Percentiles rank a stretch among this genome's conserved stretches.
Evolutionary conservation across 1,140 invertebrate species (phyloP).

Genomic region (Dendrolimus kikuchii): DNA sequence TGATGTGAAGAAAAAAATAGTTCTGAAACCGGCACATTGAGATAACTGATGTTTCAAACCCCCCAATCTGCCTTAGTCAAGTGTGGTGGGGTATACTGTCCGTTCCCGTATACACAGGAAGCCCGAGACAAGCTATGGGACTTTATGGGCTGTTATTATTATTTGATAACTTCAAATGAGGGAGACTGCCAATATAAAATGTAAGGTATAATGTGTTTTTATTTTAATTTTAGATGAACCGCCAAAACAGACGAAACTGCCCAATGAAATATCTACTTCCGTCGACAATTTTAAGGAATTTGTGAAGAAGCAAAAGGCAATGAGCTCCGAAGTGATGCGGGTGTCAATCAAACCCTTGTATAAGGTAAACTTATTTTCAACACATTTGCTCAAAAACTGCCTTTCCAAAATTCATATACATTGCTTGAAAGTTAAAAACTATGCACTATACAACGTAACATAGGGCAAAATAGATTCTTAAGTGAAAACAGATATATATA

Average conservation of each 20-base stretch:
- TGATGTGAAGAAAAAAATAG: not conserved
- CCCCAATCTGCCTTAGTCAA: no score
- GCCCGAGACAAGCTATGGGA: no score
- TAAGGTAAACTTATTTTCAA: constrained; percentile 57
- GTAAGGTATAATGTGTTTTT: not conserved
- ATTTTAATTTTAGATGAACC: constrained; percentile 40
- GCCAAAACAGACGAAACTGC: constrained; percentile 71
- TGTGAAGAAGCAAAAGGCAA: constrained; percentile 87
- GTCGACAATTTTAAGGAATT: constrained; percentile 80
- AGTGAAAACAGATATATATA: not conserved
- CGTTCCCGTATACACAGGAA: not conserved
- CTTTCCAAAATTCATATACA: no score
- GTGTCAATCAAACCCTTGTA: constrained; percentile 79
- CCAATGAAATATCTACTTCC: constrained; percentile 78
- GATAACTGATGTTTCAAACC: no score
- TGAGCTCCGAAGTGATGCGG: constrained; percentile 87
- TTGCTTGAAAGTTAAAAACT: no score
- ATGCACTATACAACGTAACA: no score
- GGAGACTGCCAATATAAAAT: no score
- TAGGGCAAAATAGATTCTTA: not conserved
- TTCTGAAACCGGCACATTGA: no score
- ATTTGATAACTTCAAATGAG: no score
- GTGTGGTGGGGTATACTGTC: not conserved
- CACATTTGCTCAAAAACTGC: no score
- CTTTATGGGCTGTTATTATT: no score